phyloP scores from a whole-genome alignment of 2,888 invertebrate genomes.

The Euplexia lucipara region DNA sequence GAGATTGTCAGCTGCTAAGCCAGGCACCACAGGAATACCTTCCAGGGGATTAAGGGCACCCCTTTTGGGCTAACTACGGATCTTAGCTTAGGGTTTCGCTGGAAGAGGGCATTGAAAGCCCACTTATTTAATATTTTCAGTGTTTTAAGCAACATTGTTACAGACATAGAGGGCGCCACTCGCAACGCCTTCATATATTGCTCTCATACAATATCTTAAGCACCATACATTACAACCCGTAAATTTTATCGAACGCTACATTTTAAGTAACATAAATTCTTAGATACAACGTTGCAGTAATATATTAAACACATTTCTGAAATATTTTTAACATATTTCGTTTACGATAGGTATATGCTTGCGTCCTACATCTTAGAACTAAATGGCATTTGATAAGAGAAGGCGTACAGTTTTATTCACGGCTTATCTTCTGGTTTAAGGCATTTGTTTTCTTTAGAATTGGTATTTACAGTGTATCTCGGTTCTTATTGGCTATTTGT shows the following conservation, averaged over 20 bases:
- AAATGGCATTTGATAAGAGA: conserved; percentile 48
- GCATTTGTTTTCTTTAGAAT: conserved; percentile 14
- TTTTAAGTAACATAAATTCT: conserved; percentile 58
- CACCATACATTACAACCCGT: conserved; percentile 15
- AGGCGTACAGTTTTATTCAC: conserved; percentile 19
- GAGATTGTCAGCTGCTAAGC: no score
- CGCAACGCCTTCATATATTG: not conserved
- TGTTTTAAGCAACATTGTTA: no score
- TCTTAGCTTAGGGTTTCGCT: no score
- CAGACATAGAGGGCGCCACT: no score
- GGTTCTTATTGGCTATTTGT: not conserved
- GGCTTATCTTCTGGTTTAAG: not conserved
- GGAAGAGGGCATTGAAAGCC: no score
- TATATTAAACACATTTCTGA: conserved; percentile 42
- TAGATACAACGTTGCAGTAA: conserved; percentile 30
- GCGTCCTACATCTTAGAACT: not conserved
- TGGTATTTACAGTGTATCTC: not conserved
- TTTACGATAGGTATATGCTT: not conserved
- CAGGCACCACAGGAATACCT: no score
- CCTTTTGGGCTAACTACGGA: no score
- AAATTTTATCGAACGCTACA: conserved; percentile 39
- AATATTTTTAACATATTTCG: conserved; percentile 41
- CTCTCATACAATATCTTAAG: conserved; percentile 1
- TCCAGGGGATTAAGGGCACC: no score
- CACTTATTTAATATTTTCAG: no score